A percentile compares a stretch with the other conserved stretches of the same genome.
Conservation (phyloP, 2,888 invertebrate species). For the Osmoderma eremita region DNA sequence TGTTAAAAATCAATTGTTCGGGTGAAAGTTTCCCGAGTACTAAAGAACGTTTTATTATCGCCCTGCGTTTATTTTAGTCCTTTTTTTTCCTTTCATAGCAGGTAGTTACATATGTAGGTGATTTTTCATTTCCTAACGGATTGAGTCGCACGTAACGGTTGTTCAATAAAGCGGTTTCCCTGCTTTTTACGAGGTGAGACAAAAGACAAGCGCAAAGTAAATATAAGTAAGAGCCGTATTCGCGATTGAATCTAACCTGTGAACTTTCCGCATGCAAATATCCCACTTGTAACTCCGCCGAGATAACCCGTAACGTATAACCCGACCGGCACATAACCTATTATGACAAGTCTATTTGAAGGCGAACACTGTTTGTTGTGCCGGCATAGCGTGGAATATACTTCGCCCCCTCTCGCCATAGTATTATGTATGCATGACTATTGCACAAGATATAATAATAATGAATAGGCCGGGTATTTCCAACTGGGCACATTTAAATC, state of each 20-base stretch:
- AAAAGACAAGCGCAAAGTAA: constrained; percentile 47
- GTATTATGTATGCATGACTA: constrained; percentile 39
- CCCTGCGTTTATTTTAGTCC: too few species aligned
- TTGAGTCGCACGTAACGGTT: constrained; percentile 29
- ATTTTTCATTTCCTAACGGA: constrained; percentile 15
- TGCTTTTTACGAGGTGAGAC: constrained; percentile 49
- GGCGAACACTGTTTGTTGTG: constrained; percentile 32
- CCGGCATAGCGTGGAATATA: background rate
- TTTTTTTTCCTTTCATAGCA: background rate
- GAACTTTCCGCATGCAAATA: constrained; percentile 62
- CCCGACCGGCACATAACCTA: constrained; percentile 57
- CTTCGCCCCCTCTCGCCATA: constrained; percentile 13
- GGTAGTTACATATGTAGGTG: constrained; percentile 2
- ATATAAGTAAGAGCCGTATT: constrained; percentile 45
- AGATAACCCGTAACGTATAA: constrained; percentile 58
- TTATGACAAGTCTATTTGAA: constrained; percentile 60
- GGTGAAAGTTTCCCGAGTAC: constrained; percentile 17
- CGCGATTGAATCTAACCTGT: constrained; percentile 59
- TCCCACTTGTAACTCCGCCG: constrained; percentile 57
- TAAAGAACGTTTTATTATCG: too few species aligned
- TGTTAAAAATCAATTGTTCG: constrained; percentile 23
- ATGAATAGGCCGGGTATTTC: constrained; percentile 23
- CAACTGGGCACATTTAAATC: too few species aligned
- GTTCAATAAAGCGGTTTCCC: constrained; percentile 39
- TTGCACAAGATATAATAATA: constrained; percentile 42